These are phyloP conservation scores for Agrochola lota DNA, from an alignment of 2,888 invertebrate species.

Conservation along the genomic window DNA sequence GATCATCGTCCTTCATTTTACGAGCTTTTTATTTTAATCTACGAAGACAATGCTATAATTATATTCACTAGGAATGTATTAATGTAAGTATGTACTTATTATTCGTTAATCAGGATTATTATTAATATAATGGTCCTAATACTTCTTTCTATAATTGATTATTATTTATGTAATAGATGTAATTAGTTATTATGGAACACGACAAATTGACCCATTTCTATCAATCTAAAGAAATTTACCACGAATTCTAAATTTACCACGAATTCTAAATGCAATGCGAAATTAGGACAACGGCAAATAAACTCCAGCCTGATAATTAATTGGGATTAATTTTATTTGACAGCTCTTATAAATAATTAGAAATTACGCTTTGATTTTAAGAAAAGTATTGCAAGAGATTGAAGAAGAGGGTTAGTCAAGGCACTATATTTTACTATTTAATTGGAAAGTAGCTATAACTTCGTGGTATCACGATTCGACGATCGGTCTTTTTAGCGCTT, in stretches of 20 bases:
- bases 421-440: neutral
- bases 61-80: neutral
- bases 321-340: slow-evolving; percentile 41
- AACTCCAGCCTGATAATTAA: slow-evolving; percentile 29
- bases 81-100: neutral
- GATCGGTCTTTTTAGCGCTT: too few species aligned
- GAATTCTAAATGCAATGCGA: slow-evolving; percentile 58
- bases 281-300: slow-evolving; percentile 38
- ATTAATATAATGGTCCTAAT: neutral
- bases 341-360: slow-evolving; percentile 30
- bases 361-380: slow-evolving; percentile 7
- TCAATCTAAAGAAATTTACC: slow-evolving; percentile 64
- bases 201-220: slow-evolving; percentile 65
- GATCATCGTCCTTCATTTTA: neutral
- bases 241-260: slow-evolving; percentile 62
- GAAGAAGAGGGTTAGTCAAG: neutral
- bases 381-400: slow-evolving; percentile 18
- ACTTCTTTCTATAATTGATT: slow-evolving; percentile 4
- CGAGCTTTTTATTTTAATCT: too few species aligned
- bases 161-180: neutral
- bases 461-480: neutral
- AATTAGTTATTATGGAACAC: slow-evolving; percentile 22
- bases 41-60: neutral
- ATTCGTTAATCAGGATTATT: neutral
- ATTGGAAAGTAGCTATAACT: neutral